A percentile compares a stretch with the other conserved stretches of the same genome.
phyloP scores from a whole-genome alignment of 2,888 invertebrate species.

The Drosophila subquinaria region DNA sequence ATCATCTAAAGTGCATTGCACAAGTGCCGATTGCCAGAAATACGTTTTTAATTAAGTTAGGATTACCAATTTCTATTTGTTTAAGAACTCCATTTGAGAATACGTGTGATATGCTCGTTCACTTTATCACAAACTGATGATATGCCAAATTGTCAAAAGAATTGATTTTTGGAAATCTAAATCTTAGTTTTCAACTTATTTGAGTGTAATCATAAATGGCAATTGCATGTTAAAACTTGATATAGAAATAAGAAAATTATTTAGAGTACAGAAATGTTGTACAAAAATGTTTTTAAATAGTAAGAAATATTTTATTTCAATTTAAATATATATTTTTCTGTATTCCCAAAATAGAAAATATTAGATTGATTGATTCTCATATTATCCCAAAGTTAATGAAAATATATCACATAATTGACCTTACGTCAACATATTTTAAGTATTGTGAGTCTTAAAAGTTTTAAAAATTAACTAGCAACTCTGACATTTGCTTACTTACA shows the following conservation, averaged over 20 bases:
- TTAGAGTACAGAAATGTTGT: too few relatives aligned
- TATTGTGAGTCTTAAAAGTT: slow-evolving; percentile 4
- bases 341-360: too few relatives aligned
- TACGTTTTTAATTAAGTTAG: slow-evolving; percentile 20
- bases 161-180: background rate
- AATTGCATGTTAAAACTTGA: background rate
- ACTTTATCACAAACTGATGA: background rate
- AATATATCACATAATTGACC: too few relatives aligned
- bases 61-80: background rate
- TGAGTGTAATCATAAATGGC: background rate
- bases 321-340: too few relatives aligned
- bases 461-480: background rate
- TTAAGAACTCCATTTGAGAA: background rate
- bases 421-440: background rate
- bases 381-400: too few relatives aligned
- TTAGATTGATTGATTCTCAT: too few relatives aligned
- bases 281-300: too few relatives aligned
- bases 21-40: slow-evolving; percentile 10
- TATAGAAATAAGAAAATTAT: too few relatives aligned
- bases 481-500: background rate
- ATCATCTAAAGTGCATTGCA: slow-evolving; percentile 15
- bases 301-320: too few relatives aligned
- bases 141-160: background rate
- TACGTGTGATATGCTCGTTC: background rate
- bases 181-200: background rate